Evolutionary conservation across 2,797 vertebrate genomes (phyloP).

Genomic region (Miichthys miiuy): DNA sequence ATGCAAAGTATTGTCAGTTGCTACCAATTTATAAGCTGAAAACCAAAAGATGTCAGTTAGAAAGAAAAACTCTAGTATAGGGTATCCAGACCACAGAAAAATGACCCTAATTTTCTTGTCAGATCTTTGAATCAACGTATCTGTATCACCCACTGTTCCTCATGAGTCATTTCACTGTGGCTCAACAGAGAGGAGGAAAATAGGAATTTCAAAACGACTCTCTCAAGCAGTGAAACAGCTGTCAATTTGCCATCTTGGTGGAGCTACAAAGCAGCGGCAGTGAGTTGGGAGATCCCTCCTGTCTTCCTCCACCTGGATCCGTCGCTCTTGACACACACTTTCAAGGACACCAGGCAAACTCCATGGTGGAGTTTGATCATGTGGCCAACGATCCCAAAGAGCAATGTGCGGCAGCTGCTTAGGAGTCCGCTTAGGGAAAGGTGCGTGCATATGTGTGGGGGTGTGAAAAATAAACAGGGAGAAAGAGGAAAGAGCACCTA

Average conservation of each 20-base stretch:
- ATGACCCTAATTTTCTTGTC: conserved; percentile 11
- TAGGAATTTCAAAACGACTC: conserved; percentile 45
- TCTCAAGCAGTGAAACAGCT: conserved; percentile 77
- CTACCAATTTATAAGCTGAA: background rate
- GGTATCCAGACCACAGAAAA: conserved; percentile 2
- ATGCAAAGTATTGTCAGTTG: too few relatives aligned
- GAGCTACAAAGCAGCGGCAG: conserved; percentile 66
- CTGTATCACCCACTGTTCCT: conserved; percentile 48
- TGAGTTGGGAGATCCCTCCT: conserved; percentile 67
- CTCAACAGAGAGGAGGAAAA: conserved; percentile 45
- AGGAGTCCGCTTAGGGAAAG: conserved; percentile 58
- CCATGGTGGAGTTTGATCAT: conserved; percentile 71
- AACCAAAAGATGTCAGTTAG: background rate
- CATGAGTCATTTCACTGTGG: conserved; percentile 50
- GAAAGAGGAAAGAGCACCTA: conserved; percentile 23
- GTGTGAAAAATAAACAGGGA: conserved; percentile 18
- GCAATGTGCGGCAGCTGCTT: conserved; percentile 79
- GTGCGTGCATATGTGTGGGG: conserved; percentile 14
- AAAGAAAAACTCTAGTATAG: background rate
- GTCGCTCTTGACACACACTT: conserved; percentile 76
- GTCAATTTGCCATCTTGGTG: conserved; percentile 75
- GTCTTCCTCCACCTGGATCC: conserved; percentile 81
- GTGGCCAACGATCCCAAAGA: conserved; percentile 77
- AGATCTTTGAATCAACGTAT: conserved; percentile 8
- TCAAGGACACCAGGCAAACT: conserved; percentile 80